Percentiles rank a stretch among this genome's conserved stretches.
Evolutionary conservation across 2,888 invertebrate species (phyloP).

Genomic region (Elysia crispata): DNA sequence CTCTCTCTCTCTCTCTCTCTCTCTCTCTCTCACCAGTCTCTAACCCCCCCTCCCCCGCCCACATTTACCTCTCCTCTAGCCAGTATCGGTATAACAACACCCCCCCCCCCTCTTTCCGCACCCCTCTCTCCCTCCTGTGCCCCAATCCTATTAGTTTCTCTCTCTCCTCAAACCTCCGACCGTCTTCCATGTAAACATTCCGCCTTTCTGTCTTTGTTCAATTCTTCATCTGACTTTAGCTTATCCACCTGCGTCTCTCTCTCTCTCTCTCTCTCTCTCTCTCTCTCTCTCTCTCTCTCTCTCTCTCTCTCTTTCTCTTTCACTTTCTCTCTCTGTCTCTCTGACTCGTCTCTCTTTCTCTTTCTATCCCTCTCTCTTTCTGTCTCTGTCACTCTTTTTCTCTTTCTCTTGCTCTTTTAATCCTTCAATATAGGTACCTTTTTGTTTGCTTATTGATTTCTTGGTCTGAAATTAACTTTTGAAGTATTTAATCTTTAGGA

Average conservation of each 20-base stretch:
- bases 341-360: neutral
- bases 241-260: neutral
- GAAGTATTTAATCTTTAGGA: no score
- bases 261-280: conserved; percentile 24
- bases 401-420: no score
- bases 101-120: neutral
- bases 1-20: no score
- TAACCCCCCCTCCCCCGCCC: no score
- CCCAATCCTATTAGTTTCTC: neutral
- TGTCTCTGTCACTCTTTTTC: no score
- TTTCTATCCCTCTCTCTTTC: conserved; percentile 23
- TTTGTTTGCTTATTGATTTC: no score
- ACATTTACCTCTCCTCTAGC: no score
- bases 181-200: neutral
- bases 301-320: conserved; percentile 4
- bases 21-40: no score
- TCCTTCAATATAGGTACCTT: no score
- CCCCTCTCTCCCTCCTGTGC: conserved; percentile 9
- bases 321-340: neutral
- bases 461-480: no score
- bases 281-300: no score
- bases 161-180: conserved; percentile 11
- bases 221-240: neutral
- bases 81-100: no score
- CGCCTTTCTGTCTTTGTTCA: neutral